Evolutionary conservation across 2,113 vertebrate species (phyloP), one percentile per base, ranked within the genome.

Genomic region (Grammomys surdaster): DNA sequence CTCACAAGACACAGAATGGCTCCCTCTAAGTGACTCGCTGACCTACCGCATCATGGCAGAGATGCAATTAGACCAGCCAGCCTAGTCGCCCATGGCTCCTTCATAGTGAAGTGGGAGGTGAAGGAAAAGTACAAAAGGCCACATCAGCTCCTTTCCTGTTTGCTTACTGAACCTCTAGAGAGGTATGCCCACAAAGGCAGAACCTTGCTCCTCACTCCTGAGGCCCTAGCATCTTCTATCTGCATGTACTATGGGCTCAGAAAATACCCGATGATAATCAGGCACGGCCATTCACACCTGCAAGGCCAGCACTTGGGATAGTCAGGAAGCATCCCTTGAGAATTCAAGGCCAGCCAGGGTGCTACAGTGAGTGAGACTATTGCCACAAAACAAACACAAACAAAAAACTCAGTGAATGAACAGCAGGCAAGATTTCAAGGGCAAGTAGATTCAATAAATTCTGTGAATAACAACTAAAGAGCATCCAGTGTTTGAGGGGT

Each of bases 381-480:
- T 24, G 36, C 17, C 69, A 31, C 36, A 19, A 40, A 73, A 73
- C 12, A 72, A 54, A 24, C 28, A 65, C 24, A 70, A n/a, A 67
- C 24, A 51, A 54, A 54, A 56, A 40, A 16, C 69, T 40, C 24
- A 3, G 14, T 12, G n/a, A 89, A 90, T 31, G 1, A 82, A 89
- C 56, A 60, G 22, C 5, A 60, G 67, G 24, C 12, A 31, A 72
- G 84, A 93, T 69, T 63, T 75, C 94, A 88, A 70, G 54, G 20
- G 65, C 33, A 75, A 90, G 48, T 9, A 72, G 33, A 56, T 17
- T 58, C 69, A 86, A 91, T 87, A 72, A 58, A 91, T 56, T 1
- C 3, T 24, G 81, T 86, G 91, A 95, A 77, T 31, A 13, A 75
- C 97, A 6, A 11, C 36, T 60, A 95, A 78, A 69, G 51, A 93